Evolutionary conservation across 1,140 invertebrate species (phyloP), one percentile per base, ranked within the genome.

Genomic region (Nomia melanderi): DNA sequence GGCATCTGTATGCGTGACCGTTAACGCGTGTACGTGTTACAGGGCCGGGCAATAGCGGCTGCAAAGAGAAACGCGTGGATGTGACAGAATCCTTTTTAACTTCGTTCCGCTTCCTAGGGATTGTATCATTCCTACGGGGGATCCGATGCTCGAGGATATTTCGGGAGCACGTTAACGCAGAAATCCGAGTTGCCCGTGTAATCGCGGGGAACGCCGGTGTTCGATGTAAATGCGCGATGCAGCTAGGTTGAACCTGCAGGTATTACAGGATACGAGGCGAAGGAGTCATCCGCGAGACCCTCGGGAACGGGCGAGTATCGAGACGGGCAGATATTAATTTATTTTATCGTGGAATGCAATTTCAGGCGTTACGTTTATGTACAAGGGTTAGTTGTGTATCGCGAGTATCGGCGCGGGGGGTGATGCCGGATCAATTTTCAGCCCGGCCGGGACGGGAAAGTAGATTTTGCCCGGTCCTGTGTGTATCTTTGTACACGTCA

Each of bases 391-490:
- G 44, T 63, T 57, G 75, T 56, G 65, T 54, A 54, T 53, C 57
- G 56, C 54, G 7, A 41, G 31, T 47, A 62, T 14, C 23, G 20
- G n/a, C n/a, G n/a, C n/a, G n/a, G 31, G 56, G 41, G 31, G 44
- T 41, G 44, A 14, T 11, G 53, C 63, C 65, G 73, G 82, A 81
- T 84, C 82, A 84, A 84, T 83, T 84, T 84, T 84, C 82, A 84
- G 78, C 73, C 77, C 57, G 69, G 53, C 73, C 56, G 62, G 74
- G 62, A 69, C 64, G 73, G 77, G 82, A 84, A 84, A 84, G 78
- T 84, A 84, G 82, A 82, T 84, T 76, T 81, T 70, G 78, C 82
- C 82, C 82, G 78, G 47, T 85, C 70, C 82, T 78, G 82, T 75
- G 81, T 74, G 83, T 78, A 67, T 84, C 70, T 74, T 84, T 84